Conservation (phyloP, 2,888 invertebrate species). For the Troides oblongomaculatus region DNA sequence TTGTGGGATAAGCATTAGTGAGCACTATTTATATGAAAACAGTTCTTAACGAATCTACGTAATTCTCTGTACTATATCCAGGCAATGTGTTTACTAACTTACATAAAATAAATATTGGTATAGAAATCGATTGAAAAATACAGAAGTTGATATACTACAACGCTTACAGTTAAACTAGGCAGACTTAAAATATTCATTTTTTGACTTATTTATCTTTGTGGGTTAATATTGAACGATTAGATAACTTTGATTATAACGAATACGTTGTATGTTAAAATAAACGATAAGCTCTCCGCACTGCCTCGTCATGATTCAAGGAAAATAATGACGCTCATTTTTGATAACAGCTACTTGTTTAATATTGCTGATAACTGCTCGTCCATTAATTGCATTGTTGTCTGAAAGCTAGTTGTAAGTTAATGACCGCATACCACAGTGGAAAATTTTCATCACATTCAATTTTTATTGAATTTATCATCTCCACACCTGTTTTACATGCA, state of each 20-base stretch:
- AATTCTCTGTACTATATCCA: no score
- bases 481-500: no score
- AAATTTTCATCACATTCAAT: no score
- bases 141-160: no score
- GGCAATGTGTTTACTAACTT: no score
- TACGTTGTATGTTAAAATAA: background rate
- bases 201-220: slow-evolving; percentile 1
- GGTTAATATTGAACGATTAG: background rate
- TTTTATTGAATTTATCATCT: no score
- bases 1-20: no score
- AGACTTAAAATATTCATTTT: background rate
- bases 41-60: no score
- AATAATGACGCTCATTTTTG: background rate
- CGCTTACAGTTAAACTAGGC: background rate
- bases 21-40: no score
- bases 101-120: no score
- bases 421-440: background rate
- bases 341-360: slow-evolving; percentile 10
- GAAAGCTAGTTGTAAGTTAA: background rate
- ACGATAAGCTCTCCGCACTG: background rate
- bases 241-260: background rate
- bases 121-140: no score
- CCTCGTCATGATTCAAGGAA: background rate
- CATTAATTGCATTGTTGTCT: background rate
- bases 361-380: slow-evolving; percentile 4